Percentiles rank a stretch among this genome's conserved stretches.
Conservation (phyloP, 2,888 invertebrate species). For the Pelosia muscerda region DNA sequence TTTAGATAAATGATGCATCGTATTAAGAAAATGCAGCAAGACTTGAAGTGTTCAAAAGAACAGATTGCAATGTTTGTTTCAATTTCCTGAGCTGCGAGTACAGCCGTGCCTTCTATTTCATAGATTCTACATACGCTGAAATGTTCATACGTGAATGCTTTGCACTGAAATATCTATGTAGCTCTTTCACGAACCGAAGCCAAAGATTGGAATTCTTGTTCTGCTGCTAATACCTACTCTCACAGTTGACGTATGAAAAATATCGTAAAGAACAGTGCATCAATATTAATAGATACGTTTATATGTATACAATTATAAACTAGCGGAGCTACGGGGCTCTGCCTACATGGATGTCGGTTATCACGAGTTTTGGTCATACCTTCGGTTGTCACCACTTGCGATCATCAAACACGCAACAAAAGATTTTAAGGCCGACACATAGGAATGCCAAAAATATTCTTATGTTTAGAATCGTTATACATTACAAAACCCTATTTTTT, state of each 20-base stretch:
- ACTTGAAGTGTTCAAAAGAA: constrained; percentile 58
- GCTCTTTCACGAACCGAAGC: not conserved
- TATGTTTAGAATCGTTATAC: no score
- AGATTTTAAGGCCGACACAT: no score
- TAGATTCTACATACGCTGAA: constrained; percentile 54
- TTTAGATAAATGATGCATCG: constrained; percentile 29
- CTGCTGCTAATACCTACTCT: not conserved
- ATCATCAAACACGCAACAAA: no score
- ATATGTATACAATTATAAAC: no score
- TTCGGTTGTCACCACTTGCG: no score
- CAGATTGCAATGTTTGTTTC: constrained; percentile 82
- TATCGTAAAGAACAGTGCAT: no score
- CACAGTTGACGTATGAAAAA: not conserved
- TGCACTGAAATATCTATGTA: constrained; percentile 11
- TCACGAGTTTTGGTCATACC: no score
- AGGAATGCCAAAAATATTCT: no score
- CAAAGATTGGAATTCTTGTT: not conserved
- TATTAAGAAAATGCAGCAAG: constrained; percentile 35
- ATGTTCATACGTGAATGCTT: constrained; percentile 42
- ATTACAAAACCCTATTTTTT: no score
- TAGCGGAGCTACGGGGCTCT: no score
- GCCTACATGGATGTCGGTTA: no score
- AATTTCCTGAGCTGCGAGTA: constrained; percentile 75
- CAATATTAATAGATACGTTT: no score
- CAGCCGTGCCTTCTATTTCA: constrained; percentile 66